These are phyloP conservation scores for Chaunax sp. DNA, from an alignment of 2,797 vertebrate genomes.

Conservation along the genomic window DNA sequence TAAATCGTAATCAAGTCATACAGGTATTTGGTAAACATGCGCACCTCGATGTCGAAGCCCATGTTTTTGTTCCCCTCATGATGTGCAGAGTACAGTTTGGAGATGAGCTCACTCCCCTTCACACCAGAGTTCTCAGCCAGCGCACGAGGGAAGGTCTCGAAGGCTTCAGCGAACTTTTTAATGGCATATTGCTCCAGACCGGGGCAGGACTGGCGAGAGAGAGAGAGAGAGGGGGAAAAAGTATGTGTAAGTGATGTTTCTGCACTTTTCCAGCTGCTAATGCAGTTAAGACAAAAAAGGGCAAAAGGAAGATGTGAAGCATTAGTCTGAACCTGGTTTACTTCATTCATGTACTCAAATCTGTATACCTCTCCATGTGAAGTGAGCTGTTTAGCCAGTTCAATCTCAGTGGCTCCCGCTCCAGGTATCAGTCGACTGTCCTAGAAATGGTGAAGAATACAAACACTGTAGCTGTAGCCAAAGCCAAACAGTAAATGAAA, in stretches of 20 bases:
- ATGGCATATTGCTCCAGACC: slow-evolving; percentile 98
- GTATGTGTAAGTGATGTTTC: background rate
- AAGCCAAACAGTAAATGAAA: background rate
- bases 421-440: slow-evolving; percentile 95
- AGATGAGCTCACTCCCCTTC: slow-evolving; percentile 95
- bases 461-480: slow-evolving; percentile 16
- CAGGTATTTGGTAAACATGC: background rate
- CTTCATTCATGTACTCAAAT: background rate
- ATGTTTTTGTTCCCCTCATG: slow-evolving; percentile 96
- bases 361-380: slow-evolving; percentile 93
- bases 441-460: slow-evolving; percentile 71
- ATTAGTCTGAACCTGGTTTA: background rate
- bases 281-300: background rate
- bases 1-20: background rate
- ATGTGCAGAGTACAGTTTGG: slow-evolving; percentile 94
- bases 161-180: slow-evolving; percentile 97
- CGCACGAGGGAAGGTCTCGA: slow-evolving; percentile 92
- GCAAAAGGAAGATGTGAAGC: background rate
- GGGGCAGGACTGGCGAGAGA: slow-evolving; percentile 88
- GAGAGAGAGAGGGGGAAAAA: background rate
- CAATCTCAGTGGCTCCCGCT: slow-evolving; percentile 96
- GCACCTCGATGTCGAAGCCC: slow-evolving; percentile 97
- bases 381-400: slow-evolving; percentile 94
- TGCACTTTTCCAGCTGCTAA: background rate
- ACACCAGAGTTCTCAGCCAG: slow-evolving; percentile 97